phyloP scores from a whole-genome alignment of 2,797 vertebrate species.

The Gambusia yucatana region DNA sequence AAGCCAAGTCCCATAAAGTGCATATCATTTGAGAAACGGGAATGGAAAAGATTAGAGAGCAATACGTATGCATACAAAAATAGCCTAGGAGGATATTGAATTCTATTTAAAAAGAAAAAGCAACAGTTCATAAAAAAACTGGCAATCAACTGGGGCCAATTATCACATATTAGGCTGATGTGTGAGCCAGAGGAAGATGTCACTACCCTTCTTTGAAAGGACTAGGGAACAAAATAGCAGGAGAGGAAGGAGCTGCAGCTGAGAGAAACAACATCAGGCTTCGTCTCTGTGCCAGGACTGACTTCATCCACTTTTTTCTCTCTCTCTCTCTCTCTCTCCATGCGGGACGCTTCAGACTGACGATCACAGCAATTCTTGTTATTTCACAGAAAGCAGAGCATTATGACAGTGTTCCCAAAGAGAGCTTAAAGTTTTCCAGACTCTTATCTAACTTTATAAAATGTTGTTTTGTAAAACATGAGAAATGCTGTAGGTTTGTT shows the following conservation, averaged over 20 bases:
- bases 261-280: conserved; percentile 16
- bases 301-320: conserved; percentile 2
- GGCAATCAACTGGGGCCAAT: conserved; percentile 3
- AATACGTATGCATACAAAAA: not conserved
- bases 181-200: conserved; percentile 11
- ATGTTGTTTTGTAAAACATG: not conserved
- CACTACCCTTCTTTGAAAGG: not conserved
- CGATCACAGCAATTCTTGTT: conserved; percentile 13
- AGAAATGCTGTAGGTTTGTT: not conserved
- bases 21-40: not conserved
- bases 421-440: not conserved
- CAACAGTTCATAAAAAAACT: conserved; percentile 1
- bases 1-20: not conserved
- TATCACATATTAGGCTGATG: conserved; percentile 3
- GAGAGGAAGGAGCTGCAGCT: not conserved
- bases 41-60: conserved; percentile 1
- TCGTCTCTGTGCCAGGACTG: conserved; percentile 1
- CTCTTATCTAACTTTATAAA: conserved; percentile 2
- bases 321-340: not conserved
- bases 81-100: not conserved
- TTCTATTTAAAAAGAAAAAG: not conserved
- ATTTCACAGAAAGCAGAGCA: conserved; percentile 20
- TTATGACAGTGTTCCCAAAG: not conserved
- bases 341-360: conserved; percentile 21
- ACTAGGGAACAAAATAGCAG: conserved; percentile 2